A percentile compares a stretch with the other conserved stretches of the same genome.
Conservation (phyloP, 2,797 vertebrate species). For the Ibycter americanus region DNA sequence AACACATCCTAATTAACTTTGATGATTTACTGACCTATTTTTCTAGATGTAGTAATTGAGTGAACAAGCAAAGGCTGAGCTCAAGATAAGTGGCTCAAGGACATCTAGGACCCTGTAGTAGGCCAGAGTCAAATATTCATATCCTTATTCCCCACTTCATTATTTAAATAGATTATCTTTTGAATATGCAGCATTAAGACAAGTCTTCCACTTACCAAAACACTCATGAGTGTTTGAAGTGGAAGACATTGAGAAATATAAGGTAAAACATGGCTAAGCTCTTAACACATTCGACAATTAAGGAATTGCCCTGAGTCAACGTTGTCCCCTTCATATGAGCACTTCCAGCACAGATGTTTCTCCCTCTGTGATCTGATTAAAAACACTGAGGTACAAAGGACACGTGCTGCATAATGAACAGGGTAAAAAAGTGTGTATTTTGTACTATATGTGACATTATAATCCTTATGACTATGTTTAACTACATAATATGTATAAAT, state of each 20-base stretch:
- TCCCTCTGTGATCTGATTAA: neutral
- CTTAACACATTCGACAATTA: neutral
- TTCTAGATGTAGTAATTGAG: neutral
- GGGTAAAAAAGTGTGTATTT: neutral
- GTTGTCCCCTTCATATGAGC: accelerated
- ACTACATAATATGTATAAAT: neutral
- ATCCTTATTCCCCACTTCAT: accelerated
- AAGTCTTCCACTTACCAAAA: neutral
- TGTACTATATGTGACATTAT: neutral
- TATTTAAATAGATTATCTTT: neutral
- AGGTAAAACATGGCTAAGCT: neutral
- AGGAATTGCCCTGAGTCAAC: neutral
- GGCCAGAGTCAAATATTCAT: neutral
- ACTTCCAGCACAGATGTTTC: neutral
- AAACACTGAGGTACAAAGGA: neutral
- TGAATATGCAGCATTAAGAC: neutral
- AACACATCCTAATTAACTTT: conserved; percentile 27
- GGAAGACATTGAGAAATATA: neutral
- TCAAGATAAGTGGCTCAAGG: neutral
- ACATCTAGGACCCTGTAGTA: neutral
- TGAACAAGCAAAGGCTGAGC: neutral
- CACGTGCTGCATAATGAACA: neutral
- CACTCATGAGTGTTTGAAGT: neutral
- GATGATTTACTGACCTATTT: conserved; percentile 24
- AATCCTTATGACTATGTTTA: neutral